These are phyloP conservation scores for Delichon dasypus DNA, from an alignment of 2,797 vertebrate genomes.

Conservation along the genomic window DNA sequence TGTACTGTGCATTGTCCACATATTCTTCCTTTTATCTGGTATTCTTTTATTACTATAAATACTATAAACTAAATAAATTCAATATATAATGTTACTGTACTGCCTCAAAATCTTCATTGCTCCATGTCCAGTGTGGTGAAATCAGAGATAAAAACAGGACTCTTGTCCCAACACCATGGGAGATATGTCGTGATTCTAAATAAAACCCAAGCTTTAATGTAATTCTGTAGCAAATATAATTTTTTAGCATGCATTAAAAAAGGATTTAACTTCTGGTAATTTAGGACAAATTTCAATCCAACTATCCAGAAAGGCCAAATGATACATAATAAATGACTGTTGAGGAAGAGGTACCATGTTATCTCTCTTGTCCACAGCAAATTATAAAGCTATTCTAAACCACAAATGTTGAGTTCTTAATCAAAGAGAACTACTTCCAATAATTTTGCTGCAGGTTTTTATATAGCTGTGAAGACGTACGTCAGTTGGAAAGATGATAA, in stretches of 20 bases:
- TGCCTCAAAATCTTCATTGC: background rate
- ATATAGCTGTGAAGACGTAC: background rate
- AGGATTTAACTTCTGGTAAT: background rate
- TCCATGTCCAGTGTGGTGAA: background rate
- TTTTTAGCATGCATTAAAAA: background rate
- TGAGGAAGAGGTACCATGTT: background rate
- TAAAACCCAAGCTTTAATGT: background rate
- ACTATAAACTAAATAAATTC: background rate
- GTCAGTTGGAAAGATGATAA: background rate
- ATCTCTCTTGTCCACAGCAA: conserved; percentile 17
- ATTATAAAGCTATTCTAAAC: conserved; percentile 25
- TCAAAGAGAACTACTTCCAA: conserved; percentile 42
- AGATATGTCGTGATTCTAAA: background rate
- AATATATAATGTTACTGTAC: background rate
- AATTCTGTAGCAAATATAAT: background rate
- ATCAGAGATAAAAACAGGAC: background rate
- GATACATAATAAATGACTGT: conserved; percentile 13
- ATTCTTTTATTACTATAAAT: background rate
- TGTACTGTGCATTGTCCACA: too few relatives aligned
- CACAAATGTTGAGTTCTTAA: conserved; percentile 32
- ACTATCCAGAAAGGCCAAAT: conserved; percentile 7
- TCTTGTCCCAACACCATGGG: background rate
- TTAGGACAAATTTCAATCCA: background rate
- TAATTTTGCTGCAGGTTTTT: conserved; percentile 40
- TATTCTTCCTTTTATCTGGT: background rate